A percentile compares a stretch with the other conserved stretches of the same genome.
Evolutionary conservation across 2,113 vertebrate genomes (phyloP).

Genomic region (Neolamprologus toae): DNA sequence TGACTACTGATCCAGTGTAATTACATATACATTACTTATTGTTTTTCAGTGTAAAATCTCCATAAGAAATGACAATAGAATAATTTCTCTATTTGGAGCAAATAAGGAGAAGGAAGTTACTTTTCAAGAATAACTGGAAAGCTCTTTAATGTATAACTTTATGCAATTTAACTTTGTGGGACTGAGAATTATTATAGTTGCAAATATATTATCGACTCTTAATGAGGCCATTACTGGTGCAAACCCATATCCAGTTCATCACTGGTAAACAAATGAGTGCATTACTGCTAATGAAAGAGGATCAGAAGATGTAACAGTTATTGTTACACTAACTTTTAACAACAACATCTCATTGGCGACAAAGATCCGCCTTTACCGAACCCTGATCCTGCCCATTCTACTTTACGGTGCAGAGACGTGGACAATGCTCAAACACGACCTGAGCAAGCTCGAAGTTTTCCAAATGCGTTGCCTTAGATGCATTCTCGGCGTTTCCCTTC

Average conservation of each 20-base stretch:
- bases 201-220: neutral
- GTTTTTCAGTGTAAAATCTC: neutral
- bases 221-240: neutral
- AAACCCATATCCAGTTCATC: neutral
- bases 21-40: neutral
- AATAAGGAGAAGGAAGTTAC: neutral
- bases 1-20: neutral
- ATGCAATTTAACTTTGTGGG: neutral
- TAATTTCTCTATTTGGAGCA: neutral
- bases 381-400: too few relatives aligned
- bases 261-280: neutral
- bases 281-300: neutral
- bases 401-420: too few relatives aligned
- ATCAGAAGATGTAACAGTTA: neutral
- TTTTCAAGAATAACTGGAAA: neutral
- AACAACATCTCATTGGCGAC: too few relatives aligned
- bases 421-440: too few relatives aligned
- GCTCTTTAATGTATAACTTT: neutral
- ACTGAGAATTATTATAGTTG: neutral
- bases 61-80: neutral
- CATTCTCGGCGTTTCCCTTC: rapidly evolving
- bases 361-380: too few relatives aligned
- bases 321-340: neutral
- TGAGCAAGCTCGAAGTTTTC: too few relatives aligned
- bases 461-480: too few relatives aligned